These are phyloP conservation scores for Riparia riparia DNA, from an alignment of 2,113 vertebrate genomes.

Conservation along the genomic window DNA sequence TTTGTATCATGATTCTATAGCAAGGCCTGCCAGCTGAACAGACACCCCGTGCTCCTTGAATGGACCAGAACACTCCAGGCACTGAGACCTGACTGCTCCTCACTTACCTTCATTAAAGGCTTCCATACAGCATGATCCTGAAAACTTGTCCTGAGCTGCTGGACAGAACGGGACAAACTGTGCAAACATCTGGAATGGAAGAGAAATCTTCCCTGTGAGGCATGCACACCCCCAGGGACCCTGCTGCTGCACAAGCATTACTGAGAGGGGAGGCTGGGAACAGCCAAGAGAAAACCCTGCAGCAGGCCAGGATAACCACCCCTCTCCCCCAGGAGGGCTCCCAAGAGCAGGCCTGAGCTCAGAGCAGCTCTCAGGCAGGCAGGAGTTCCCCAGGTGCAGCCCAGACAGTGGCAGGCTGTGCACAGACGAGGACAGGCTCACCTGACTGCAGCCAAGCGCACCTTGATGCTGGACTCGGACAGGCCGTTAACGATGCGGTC, in stretches of 20 bases:
- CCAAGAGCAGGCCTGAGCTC: not conserved
- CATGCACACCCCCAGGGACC: accelerated
- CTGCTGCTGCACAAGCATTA: not conserved
- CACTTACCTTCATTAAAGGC: conserved; percentile 95
- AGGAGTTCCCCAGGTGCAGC: conserved; percentile 9
- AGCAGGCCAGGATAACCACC: not conserved
- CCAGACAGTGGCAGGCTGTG: not conserved
- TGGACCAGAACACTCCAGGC: not conserved
- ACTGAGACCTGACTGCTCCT: not conserved
- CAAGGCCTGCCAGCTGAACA: not conserved
- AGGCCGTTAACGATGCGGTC: conserved; percentile 98
- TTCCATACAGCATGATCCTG: conserved; percentile 99
- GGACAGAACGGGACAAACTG: conserved; percentile 97
- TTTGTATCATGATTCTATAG: not conserved
- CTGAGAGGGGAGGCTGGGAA: not conserved
- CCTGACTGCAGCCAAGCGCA: conserved; percentile 97
- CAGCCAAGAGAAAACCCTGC: not conserved
- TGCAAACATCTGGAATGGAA: conserved; percentile 91
- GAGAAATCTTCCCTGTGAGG: not conserved
- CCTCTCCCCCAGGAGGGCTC: not conserved
- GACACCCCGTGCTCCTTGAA: not conserved
- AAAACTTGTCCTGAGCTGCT: conserved; percentile 98
- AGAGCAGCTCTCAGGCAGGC: not conserved
- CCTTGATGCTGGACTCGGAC: conserved; percentile 98
- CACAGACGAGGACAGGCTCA: conserved; percentile 73